A percentile compares a stretch with the other conserved stretches of the same genome.
These are phyloP conservation scores for Hoplodrina blanda DNA, from an alignment of 2,888 invertebrate genomes.

Conservation along the genomic window DNA sequence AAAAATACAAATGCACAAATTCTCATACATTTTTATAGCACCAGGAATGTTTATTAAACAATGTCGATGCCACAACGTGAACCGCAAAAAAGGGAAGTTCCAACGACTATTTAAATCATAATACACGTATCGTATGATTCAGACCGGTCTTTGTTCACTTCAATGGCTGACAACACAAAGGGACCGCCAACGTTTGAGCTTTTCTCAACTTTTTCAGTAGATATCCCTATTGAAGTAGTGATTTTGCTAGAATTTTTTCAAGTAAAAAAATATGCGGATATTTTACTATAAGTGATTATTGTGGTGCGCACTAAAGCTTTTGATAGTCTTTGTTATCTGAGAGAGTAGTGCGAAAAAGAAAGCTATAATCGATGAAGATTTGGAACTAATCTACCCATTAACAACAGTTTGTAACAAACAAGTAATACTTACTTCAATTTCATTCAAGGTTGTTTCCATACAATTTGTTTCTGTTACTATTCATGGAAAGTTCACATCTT, in stretches of 20 bases:
- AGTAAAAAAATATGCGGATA: conserved; percentile 30
- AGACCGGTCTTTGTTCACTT: conserved; percentile 51
- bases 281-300: conserved; percentile 25
- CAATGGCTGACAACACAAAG: conserved; percentile 54
- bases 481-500: neutral
- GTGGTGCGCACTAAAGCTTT: neutral
- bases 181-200: conserved; percentile 42
- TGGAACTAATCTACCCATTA: neutral
- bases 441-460: neutral
- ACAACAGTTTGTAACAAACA: neutral
- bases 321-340: conserved; percentile 4
- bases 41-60: conserved; percentile 13
- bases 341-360: neutral
- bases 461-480: neutral
- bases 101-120: conserved; percentile 49
- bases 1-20: neutral
- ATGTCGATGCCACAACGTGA: conserved; percentile 8
- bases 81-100: conserved; percentile 22
- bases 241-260: conserved; percentile 30
- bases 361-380: neutral
- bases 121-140: conserved; percentile 48
- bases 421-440: neutral
- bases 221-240: conserved; percentile 41
- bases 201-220: conserved; percentile 46
- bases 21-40: neutral